A percentile compares a stretch with the other conserved stretches of the same genome.
phyloP scores from a whole-genome alignment of 2,888 invertebrate genomes.

The Machimus rusticus region DNA sequence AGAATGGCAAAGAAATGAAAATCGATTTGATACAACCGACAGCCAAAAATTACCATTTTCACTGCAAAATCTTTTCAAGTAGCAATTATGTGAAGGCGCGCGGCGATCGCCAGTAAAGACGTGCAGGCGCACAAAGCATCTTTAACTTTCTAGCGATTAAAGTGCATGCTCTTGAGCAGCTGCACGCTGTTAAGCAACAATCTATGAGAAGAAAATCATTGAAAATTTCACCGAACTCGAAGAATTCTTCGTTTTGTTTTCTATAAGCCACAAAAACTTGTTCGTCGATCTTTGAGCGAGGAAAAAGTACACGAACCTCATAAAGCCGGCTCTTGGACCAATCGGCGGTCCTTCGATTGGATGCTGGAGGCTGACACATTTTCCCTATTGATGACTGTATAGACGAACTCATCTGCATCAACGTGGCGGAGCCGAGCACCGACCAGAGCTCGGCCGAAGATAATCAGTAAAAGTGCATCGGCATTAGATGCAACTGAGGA shows the following conservation, averaged over 20 bases:
- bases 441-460: neutral
- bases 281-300: neutral
- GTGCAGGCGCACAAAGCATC: neutral
- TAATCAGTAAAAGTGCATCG: neutral
- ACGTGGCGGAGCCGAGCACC: neutral
- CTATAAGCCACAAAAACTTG: neutral
- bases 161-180: neutral
- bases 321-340: neutral
- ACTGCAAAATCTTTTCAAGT: neutral
- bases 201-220: neutral
- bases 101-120: neutral
- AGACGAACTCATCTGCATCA: neutral
- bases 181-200: neutral
- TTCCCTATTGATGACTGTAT: neutral
- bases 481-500: neutral
- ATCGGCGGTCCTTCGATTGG: neutral
- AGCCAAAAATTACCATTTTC: neutral
- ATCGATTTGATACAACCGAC: neutral
- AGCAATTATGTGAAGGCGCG: neutral
- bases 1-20: neutral
- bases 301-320: neutral
- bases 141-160: neutral
- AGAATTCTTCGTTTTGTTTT: neutral
- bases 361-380: neutral
- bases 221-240: neutral